These are phyloP conservation scores for Cheilosia vulpina DNA, from an alignment of 2,888 invertebrate species.

Conservation along the genomic window DNA sequence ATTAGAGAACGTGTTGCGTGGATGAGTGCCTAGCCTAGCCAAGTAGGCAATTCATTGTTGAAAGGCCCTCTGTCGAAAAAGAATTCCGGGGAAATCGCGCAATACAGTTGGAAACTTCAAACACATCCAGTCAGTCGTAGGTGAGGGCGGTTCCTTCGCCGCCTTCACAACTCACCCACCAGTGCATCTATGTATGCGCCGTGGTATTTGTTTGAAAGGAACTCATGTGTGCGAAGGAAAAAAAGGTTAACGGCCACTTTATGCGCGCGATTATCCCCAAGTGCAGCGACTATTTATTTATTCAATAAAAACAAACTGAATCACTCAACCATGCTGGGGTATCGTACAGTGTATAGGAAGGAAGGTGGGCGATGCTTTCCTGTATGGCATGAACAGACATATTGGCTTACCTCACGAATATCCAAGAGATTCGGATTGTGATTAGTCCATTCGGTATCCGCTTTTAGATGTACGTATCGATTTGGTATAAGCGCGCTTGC, in stretches of 20 bases:
- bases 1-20: slow-evolving; percentile 51
- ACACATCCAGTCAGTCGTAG: neutral
- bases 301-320: slow-evolving; percentile 63
- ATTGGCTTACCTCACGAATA: slow-evolving; percentile 61
- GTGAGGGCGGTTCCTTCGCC: slow-evolving; percentile 55
- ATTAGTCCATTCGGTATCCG: slow-evolving; percentile 66
- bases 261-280: slow-evolving; percentile 63
- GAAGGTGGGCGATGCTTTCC: slow-evolving; percentile 40
- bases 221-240: slow-evolving; percentile 26
- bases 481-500: slow-evolving; percentile 11
- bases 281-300: slow-evolving; percentile 64
- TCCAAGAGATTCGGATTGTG: slow-evolving; percentile 53
- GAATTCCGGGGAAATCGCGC: slow-evolving; percentile 50
- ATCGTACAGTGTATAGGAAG: neutral
- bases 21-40: slow-evolving; percentile 13
- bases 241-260: slow-evolving; percentile 72
- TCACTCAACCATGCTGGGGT: slow-evolving; percentile 49
- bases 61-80: slow-evolving; percentile 9
- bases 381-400: slow-evolving; percentile 2
- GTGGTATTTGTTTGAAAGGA: slow-evolving; percentile 36
- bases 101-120: slow-evolving; percentile 7
- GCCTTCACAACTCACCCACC: neutral
- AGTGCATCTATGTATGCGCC: slow-evolving; percentile 3
- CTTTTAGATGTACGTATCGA: slow-evolving; percentile 35
- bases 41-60: slow-evolving; percentile 13